These are phyloP conservation scores for Biston stratarius DNA, from an alignment of 2,888 invertebrate genomes.

Conservation along the genomic window DNA sequence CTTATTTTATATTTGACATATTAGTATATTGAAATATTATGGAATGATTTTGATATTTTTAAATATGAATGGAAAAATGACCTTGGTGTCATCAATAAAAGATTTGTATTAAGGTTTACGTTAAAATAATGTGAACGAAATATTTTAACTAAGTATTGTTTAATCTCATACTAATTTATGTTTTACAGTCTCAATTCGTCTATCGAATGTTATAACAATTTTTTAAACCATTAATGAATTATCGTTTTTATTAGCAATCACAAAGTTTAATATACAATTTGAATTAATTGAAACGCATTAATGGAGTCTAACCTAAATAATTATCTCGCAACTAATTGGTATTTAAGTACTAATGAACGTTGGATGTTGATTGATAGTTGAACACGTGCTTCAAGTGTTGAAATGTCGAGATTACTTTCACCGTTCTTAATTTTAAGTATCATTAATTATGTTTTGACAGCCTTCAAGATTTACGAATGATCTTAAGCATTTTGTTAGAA, in stretches of 20 bases:
- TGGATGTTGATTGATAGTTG: slow-evolving; percentile 62
- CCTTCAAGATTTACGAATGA: slow-evolving; percentile 30
- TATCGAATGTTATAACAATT: slow-evolving; percentile 37
- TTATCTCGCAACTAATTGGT: slow-evolving; percentile 70
- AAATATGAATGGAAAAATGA: no score
- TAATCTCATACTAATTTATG: slow-evolving; percentile 34
- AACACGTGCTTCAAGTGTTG: slow-evolving; percentile 62
- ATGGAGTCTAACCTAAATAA: slow-evolving; percentile 63
- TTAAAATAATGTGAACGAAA: slow-evolving; percentile 31
- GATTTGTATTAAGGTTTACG: no score
- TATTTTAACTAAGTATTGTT: slow-evolving; percentile 30
- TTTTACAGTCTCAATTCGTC: slow-evolving; percentile 37
- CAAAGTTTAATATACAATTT: slow-evolving; percentile 51
- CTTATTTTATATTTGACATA: no score
- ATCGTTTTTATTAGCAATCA: slow-evolving; percentile 40
- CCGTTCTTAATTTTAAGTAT: slow-evolving; percentile 41
- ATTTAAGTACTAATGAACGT: slow-evolving; percentile 70
- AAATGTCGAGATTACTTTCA: slow-evolving; percentile 50
- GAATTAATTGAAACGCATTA: slow-evolving; percentile 56
- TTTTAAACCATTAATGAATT: slow-evolving; percentile 36
- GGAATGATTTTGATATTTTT: no score
- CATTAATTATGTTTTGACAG: slow-evolving; percentile 42
- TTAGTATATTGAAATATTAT: no score
- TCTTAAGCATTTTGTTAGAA: slow-evolving; percentile 28
- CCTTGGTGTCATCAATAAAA: no score